Base-by-base conservation (phyloP, 2,113 vertebrate species). In the Saccopteryx bilineata region DNA sequence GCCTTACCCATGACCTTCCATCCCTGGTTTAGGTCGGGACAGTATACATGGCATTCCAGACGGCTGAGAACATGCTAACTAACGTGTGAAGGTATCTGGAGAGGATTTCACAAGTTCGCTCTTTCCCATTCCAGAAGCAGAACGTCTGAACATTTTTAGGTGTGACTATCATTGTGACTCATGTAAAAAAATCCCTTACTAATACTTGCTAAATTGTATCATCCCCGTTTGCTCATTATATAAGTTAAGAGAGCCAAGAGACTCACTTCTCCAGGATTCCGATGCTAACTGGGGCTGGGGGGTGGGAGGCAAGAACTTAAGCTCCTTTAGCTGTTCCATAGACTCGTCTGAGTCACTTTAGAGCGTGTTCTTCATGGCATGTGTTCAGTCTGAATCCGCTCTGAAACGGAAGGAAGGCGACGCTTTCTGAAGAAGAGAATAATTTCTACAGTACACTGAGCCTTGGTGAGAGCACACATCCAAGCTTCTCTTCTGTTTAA, bases 21-120 rank as follows among this genome's bases (percentile, higher is more conserved):
- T 88, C 85, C 88, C 78, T 69, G 72, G 15, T 52, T 82, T 84
- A 78, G 65, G 85, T 71, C 4, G 58, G 72, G 80, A 46, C 21
- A 8, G 68, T 85, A n/a, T 65, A 61, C 61, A 9, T 13, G 75
- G 58, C 96, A 85, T 97, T 96, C 96, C 96, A 97, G 93, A 86
- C 46, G 31, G 68, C 19, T 95, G 93, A 97, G 87, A 85, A 69
- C 92, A 88, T 14, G 71, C 33, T 84, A 33, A 63, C 33, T 84
- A 33, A 63, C 1, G 1, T 82, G 66, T 72, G 74, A 46, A 23
- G 76, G 12, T 72, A 90, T 63, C 90, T 72, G 72, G 72, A 75
- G 66, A 83, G 83, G 86, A 90, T 76, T 90, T 80, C 85, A 60
- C 69, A 87, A 33, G 66, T 56, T 87, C 15, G 4, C 74, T 87